Percentiles rank a stretch among this genome's conserved stretches.
Conservation (phyloP, 2,888 invertebrate genomes). For the Drosophila putrida region DNA sequence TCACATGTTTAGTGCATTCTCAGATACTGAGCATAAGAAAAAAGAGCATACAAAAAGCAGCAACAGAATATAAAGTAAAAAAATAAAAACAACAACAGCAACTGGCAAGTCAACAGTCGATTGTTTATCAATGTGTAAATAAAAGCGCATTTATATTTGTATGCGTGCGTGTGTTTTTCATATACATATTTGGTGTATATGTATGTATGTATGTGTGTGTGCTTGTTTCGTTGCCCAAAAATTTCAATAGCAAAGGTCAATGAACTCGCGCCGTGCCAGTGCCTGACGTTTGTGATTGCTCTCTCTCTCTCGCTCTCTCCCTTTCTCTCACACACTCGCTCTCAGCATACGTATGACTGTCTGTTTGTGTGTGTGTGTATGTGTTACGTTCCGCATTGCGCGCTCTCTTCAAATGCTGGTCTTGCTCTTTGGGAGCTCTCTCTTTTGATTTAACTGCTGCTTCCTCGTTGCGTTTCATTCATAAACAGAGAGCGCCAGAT, state of each 20-base stretch:
- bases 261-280: conserved; percentile 73
- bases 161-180: conserved; percentile 22
- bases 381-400: conserved; percentile 53
- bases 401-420: conserved; percentile 37
- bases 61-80: conserved; percentile 17
- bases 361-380: conserved; percentile 7
- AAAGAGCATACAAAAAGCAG: conserved; percentile 12
- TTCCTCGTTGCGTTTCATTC: conserved; percentile 80
- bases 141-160: conserved; percentile 45
- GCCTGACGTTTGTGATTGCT: conserved; percentile 38
- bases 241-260: conserved; percentile 84
- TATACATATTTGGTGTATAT: conserved; percentile 9
- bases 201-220: conserved; percentile 35
- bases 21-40: conserved; percentile 14
- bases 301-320: conserved; percentile 27
- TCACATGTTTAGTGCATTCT: conserved; percentile 15
- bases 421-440: conserved; percentile 30
- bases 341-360: conserved; percentile 19
- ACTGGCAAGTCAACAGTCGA: conserved; percentile 58
- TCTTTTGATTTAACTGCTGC: conserved; percentile 47
- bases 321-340: conserved; percentile 9
- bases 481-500: conserved; percentile 77
- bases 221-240: conserved; percentile 69
- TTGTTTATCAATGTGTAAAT: conserved; percentile 80
- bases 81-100: conserved; percentile 37